Base-by-base conservation (phyloP, 2,888 invertebrate genomes). In the Rhimphoctona megacephalus region DNA sequence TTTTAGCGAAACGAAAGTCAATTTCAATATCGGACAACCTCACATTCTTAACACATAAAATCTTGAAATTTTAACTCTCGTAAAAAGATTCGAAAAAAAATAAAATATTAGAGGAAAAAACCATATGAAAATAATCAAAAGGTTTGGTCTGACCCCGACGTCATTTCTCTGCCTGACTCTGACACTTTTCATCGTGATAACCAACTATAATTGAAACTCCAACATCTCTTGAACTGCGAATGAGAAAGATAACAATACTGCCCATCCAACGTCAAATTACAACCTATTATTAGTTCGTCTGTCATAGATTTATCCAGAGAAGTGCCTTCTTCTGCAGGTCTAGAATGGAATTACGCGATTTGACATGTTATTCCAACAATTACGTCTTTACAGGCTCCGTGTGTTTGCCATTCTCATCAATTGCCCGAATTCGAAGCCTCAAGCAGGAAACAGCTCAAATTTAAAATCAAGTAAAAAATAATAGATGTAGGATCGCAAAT, bases 261-360 rank as follows among this genome's bases (percentile, higher is more conserved):
- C 79, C 81, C 25, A 39, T 82, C 74, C 72, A 61, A 74, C 73
- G 78, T 85, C 85, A 52, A 82, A 85, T 81, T 74, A 85, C 67
- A 49, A 49, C 30, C 61, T 14, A 73, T 57, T 66, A 61, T 70
- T 57, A 74, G 49, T 79, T 74, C 49, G 52, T 14, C 61, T 36
- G 30, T 39, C 52, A 25, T 49, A 70, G 61, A 72, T 67, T 82
- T 19, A 74, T 74, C 49, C 73, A 46, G 43, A 69, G 22, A 82
- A 81, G 61, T 70, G 49, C 11, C 49, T 19, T 36, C 43, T 33
- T 33, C 19, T 7, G 22, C 39, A 22, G 22, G 8, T n/a, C n/a
- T 36, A 3, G 54, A 25, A 30, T 25, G 8, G 22, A 36, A 30
- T 22, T 25, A 17, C 22, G 39, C 3, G 22, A 22, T 14, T 25